Percentiles rank a stretch among this genome's conserved stretches.
Evolutionary conservation across 2,888 invertebrate species (phyloP).

Genomic region (Tolmerus cingulatus): DNA sequence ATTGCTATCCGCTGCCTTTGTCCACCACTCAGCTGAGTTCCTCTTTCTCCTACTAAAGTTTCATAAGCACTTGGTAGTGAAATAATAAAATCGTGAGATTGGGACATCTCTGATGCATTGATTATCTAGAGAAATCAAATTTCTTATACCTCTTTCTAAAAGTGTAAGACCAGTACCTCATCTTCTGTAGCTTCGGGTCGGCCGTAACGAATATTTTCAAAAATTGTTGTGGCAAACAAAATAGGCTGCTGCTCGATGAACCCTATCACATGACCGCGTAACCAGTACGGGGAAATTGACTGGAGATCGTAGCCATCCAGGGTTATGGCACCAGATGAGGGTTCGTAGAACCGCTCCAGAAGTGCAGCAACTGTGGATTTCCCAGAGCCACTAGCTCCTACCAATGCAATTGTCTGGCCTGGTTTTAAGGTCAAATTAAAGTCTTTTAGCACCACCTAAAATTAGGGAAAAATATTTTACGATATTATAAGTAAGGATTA

Average conservation of each 20-base stretch:
- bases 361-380: constrained; percentile 93
- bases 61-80: constrained; percentile 84
- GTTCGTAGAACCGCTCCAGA: constrained; percentile 77
- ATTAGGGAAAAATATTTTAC: not conserved
- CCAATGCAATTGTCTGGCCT: constrained; percentile 90
- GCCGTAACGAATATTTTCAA: constrained; percentile 95
- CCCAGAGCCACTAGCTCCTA: constrained; percentile 93
- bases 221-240: constrained; percentile 87
- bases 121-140: constrained; percentile 60
- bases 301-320: constrained; percentile 61
- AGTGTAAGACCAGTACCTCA: constrained; percentile 66
- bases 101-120: constrained; percentile 84
- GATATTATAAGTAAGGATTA: too few species aligned
- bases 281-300: constrained; percentile 73
- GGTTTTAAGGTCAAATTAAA: constrained; percentile 84
- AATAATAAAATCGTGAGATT: constrained; percentile 89
- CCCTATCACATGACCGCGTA: constrained; percentile 83
- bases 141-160: not conserved
- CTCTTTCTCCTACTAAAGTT: constrained; percentile 89
- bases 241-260: constrained; percentile 94
- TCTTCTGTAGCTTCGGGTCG: constrained; percentile 72
- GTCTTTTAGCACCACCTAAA: constrained; percentile 77
- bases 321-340: constrained; percentile 59
- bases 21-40: constrained; percentile 91
- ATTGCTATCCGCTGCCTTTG: constrained; percentile 96